Evolutionary conservation across 37 sponge, comb jelly and placozoan species (phyloP), one percentile per base, ranked within the genome.

Genomic region (Hexactinellida sp.): DNA sequence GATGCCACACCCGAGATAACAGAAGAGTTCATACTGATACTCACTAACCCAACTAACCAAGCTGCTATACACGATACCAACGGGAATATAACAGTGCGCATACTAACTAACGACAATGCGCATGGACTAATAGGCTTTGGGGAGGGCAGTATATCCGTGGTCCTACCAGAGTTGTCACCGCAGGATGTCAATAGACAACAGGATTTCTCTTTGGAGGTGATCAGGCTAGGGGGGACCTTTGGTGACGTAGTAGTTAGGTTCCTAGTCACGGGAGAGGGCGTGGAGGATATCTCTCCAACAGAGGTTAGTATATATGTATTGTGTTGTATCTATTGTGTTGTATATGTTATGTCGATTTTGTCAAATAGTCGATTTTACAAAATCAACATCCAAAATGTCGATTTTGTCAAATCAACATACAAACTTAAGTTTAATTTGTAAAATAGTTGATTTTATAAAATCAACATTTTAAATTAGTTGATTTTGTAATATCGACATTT

Each of bases 41-140:
- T 95, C 16, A 38, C 83, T 13, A 89, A 84, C 34, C 87, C 91
- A 0, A 86, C 76, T 0, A 93, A 93, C 36, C 93, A 92, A 0
- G 90, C 92, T 37, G 37, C 30, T 5, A 39, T 95, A 1, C 19
- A 63, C 34, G 76, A 63, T 7, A 63, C 13, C 5, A 63, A 7
- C 34, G 92, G 91, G 0, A 83, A 3, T 0, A 37, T 90, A 1
- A 71, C 85, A 36, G 83, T 93, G 63, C 85, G 85, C 37, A 87
- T 95, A 0, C 92, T 90, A 0, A 91, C 92, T 52, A 93, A 95
- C 86, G 96, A 95, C 82, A 85, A 95, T 89, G 96, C 96, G 71
- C 89, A 95, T 86, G 96, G 96, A 84, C 21, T 90, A 24, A 54
- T 95, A 35, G 91, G 93, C 0, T 93, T 95, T 88, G 89, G 89